Evolutionary conservation across 2,888 invertebrate species (phyloP), one percentile per base, ranked within the genome.

Genomic region (Tipula confusa): DNA sequence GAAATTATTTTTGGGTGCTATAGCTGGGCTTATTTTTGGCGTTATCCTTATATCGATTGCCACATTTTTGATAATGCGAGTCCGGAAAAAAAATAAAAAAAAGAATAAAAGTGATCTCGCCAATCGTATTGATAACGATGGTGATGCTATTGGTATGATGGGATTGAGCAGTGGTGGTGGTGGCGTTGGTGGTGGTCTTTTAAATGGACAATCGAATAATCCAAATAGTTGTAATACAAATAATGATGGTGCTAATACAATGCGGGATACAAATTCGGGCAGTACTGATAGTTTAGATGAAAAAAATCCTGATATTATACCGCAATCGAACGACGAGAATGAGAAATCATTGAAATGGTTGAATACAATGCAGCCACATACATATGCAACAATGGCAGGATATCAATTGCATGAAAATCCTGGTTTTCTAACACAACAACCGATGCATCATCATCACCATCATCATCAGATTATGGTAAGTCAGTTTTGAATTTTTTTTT

Each of bases 221-320:
- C 64, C 18, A 24, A 64, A 64, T 64, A 64, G 64, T 64, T 64
- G 64, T 64, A 64, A 24, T 64, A 80, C 80, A 80, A 80, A 80
- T 80, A 80, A 29, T 80, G 80, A 80, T 29, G 80, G 80, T 80
- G 31, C 29, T 80, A 29, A 31, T 80, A 80, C 80, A 15, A 7
- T 80, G 28, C 33, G 82, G 28, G 36, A 82, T 28, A 36, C 82
- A 82, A 36, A 28, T 82, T 36, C 33, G 28, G 82, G 88, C 85
- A 89, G 89, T 86, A 86, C 88, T 85, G 89, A 90, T 86, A 90
- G 89, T 86, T 89, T 89, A 84, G 64, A 64, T 64, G 90, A 90
- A 86, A 90, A 89, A 86, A 90, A 90, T 86, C 90, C 90, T n/a
- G 82, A 82, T 82, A 82, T 82, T 11, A 80, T 80, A 7, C 80